Percentiles rank a stretch among this genome's conserved stretches.
These are phyloP conservation scores for Thamnophis sirtalis DNA, from an alignment of 2,113 vertebrate species.

Conservation along the genomic window DNA sequence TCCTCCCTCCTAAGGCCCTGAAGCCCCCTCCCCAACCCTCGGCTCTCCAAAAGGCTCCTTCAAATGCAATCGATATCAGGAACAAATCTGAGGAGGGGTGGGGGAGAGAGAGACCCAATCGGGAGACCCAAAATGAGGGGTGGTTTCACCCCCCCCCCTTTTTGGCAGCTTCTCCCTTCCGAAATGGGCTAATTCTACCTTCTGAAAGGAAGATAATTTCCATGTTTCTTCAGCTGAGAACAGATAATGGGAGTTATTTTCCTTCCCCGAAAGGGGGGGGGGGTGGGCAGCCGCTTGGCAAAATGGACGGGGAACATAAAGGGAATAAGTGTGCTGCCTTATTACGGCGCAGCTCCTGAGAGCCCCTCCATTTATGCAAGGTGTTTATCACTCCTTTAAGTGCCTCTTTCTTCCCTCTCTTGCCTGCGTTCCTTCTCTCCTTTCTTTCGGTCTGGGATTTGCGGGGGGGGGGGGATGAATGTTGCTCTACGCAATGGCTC, in stretches of 20 bases:
- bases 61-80: slow-evolving; percentile 49
- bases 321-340: not conserved
- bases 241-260: slow-evolving; percentile 76
- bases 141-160: not conserved
- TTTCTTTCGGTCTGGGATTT: not conserved
- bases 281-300: slow-evolving; percentile 50
- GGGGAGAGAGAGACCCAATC: slow-evolving; percentile 50
- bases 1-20: not conserved
- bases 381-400: slow-evolving; percentile 23
- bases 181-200: slow-evolving; percentile 71
- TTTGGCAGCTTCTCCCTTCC: slow-evolving; percentile 67
- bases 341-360: slow-evolving; percentile 26
- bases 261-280: slow-evolving; percentile 50
- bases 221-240: slow-evolving; percentile 68
- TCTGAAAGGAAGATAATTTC: slow-evolving; percentile 76
- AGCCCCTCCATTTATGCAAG: slow-evolving; percentile 41
- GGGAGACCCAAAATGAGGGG: slow-evolving; percentile 41
- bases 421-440: too few species aligned
- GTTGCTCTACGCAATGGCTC: not conserved
- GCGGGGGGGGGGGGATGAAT: not conserved
- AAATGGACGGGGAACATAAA: slow-evolving; percentile 48
- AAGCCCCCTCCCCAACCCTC: not conserved
- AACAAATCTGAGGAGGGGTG: not conserved
- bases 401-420: not conserved
- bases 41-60: not conserved